Evolutionary conservation across 1,140 invertebrate species (phyloP), one percentile per base, ranked within the genome.

Genomic region (Ridgeia piscesae): DNA sequence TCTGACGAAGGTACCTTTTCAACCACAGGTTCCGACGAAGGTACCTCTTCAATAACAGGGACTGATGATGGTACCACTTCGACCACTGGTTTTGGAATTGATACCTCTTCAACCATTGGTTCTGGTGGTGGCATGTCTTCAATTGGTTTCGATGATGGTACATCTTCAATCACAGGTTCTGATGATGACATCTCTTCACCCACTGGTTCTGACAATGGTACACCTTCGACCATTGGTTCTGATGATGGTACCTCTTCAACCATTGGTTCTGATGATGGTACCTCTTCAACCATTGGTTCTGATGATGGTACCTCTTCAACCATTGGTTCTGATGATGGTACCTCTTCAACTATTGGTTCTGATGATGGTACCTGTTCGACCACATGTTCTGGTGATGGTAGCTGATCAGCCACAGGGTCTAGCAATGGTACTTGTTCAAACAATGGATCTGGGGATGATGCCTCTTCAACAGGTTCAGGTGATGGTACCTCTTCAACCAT

Each of bases 251-350:
- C 17, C 48, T 50, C 48, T 77, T 90, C 17, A 90, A 33, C 89
- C 35, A 34, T 4, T 35, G 33, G 2, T 90, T 90, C 31, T 90
- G 89, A 42, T 42, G 42, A 42, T 42, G 42, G 33, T 35, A 90
- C n/a, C 35, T 90, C 89, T 90, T 90, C 17, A 90, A 33, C 89
- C 35, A 90, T 6, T 90, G 33, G 14, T 35, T 90, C 42, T 42
- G 42, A 33, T 34, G 35, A 34, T 90, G 89, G 89, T 90, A 90
- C 35, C 34, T 90, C 89, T 90, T 90, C 17, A 90, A 33, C 89
- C 89, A 34, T 33, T n/a, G 35, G 17, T 14, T 77, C 58, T 77
- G 17, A 11, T 42, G 42, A 77, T 77, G 0, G 58, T 21, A 77
- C 58, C 58, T 77, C 58, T 77, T 77, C 17, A 77, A 31, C n/a